Percentiles rank a stretch among this genome's conserved stretches.
Evolutionary conservation across 2,113 vertebrate genomes (phyloP).

Genomic region (Taxidea taxus): DNA sequence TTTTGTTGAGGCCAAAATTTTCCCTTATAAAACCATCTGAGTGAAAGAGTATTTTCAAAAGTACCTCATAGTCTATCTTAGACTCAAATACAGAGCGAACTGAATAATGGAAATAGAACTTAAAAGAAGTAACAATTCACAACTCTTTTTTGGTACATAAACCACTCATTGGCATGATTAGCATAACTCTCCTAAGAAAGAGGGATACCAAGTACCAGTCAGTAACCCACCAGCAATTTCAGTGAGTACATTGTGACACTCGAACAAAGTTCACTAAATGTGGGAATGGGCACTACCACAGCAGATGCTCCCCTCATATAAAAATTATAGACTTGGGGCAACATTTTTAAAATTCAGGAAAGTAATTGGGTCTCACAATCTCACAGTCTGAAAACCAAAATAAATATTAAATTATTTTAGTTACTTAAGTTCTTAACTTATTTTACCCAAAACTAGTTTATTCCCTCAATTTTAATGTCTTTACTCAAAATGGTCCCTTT

Average conservation of each 20-base stretch:
- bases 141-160: not conserved
- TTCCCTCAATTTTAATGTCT: not conserved
- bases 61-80: not conserved
- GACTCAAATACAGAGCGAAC: not conserved
- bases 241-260: not conserved
- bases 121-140: not conserved
- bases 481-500: not conserved
- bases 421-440: not conserved
- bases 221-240: not conserved
- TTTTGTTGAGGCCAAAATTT: not conserved
- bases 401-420: not conserved
- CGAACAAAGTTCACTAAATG: not conserved
- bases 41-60: not conserved
- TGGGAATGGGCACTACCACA: not conserved
- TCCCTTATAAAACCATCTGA: not conserved
- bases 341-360: not conserved
- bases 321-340: not conserved
- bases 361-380: not conserved
- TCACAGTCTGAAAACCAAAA: constrained; percentile 25
- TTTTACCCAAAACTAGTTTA: not conserved
- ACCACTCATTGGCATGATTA: not conserved
- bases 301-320: not conserved
- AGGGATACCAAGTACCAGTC: not conserved
- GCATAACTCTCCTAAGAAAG: not conserved
- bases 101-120: not conserved